Base-by-base conservation (phyloP, 1,140 invertebrate genomes). In the Ephestia elutella region DNA sequence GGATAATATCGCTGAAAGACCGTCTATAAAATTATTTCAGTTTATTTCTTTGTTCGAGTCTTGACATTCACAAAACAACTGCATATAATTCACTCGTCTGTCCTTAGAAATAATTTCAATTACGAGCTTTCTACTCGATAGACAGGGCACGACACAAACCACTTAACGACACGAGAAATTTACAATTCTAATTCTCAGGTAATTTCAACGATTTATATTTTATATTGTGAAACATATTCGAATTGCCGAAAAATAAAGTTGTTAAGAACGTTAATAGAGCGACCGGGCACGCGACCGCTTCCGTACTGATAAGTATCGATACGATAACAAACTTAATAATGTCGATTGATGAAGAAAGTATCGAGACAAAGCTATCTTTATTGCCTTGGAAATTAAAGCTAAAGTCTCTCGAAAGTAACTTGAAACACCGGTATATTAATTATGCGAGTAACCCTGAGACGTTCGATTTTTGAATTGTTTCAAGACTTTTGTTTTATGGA, bases 171-270 rank as follows among this genome's bases (percentile, higher is more conserved):
- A 70, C 65, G 70, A 62, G 54, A 68, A 70, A 73, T 70, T 66
- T 73, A 68, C 71, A 73, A 73, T 73, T 71, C 64, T 66, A 74
- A 74, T 74, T 62, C 57, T 62, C 61, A 60, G 60, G 65, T 69
- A 69, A 69, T 74, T 66, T 51, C 21, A 32, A 66, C 60, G 62
- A 70, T 70, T 73, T 73, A 73, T 73, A 68, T 62, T 57, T 67
- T 63, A 65, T 73, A 68, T 66, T 60, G 62, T 53, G 54, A 63
- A 59, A 66, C 61, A 68, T 67, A 67, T 75, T 65, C 54, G 60
- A 57, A 66, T 66, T 68, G 70, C 63, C 69, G 68, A 73, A 76
- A 73, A 76, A 83, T 84, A 79, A 75, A 84, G 81, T 80, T 82
- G 81, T 83, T 80, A 73, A 70, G 63, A 53, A 65, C 66, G 62